Percentiles rank a stretch among this genome's conserved stretches.
Conservation (phyloP, 2,113 vertebrate genomes). For the Helogale parvula region DNA sequence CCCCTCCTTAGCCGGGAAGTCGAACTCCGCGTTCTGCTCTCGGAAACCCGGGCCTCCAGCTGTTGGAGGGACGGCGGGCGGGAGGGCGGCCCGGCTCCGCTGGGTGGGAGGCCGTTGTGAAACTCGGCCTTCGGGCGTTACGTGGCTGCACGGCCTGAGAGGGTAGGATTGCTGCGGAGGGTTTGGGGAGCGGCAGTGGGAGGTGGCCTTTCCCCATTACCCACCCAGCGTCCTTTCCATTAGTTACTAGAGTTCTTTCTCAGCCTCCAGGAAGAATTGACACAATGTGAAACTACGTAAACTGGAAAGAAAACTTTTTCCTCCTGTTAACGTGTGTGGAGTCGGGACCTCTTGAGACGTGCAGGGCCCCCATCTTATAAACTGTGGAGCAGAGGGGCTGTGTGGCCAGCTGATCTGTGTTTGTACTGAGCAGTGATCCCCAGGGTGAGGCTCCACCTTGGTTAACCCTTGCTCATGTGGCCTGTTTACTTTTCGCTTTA, state of each 20-base stretch:
- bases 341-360: background rate
- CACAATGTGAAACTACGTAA: background rate
- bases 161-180: background rate
- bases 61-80: background rate
- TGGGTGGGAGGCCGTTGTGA: background rate
- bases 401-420: background rate
- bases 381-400: background rate
- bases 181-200: background rate
- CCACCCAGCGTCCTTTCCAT: background rate
- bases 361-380: background rate
- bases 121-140: background rate
- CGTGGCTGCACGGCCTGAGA: background rate
- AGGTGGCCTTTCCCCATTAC: background rate
- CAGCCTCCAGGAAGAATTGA: background rate
- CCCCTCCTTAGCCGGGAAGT: background rate
- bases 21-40: background rate
- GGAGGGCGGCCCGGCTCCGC: background rate
- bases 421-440: background rate
- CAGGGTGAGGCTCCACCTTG: background rate
- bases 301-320: conserved; percentile 33
- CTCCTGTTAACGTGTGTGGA: background rate
- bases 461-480: background rate
- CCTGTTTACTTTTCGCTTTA: background rate
- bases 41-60: conserved; percentile 48
- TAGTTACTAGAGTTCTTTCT: background rate